Percentiles rank a stretch among this genome's conserved stretches.
These are phyloP conservation scores for Xestia sexstrigata DNA, from an alignment of 2,888 invertebrate species.

Conservation along the genomic window DNA sequence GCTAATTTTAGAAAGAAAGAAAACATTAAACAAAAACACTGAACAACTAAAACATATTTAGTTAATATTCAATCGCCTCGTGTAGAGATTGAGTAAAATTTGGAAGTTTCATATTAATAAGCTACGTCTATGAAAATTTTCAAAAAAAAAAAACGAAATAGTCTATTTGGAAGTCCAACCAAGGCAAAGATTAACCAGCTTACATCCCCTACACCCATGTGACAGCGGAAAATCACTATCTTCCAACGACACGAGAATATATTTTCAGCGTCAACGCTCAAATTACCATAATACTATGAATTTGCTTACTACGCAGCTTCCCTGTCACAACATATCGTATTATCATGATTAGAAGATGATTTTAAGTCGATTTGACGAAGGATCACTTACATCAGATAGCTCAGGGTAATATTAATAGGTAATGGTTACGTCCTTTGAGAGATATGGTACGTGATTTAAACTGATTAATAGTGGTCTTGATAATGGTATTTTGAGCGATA, in stretches of 20 bases:
- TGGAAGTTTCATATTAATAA: neutral
- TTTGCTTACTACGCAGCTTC: conserved; percentile 16
- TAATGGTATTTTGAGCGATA: conserved; percentile 22
- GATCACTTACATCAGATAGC: conserved; percentile 8
- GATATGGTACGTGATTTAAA: conserved; percentile 14
- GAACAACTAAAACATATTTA: neutral
- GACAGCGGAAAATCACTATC: neutral
- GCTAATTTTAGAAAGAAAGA: neutral
- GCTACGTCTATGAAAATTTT: too few relatives aligned
- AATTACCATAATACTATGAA: conserved; percentile 48
- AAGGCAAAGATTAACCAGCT: neutral
- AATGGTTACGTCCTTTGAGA: neutral
- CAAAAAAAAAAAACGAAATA: too few relatives aligned
- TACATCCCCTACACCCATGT: neutral
- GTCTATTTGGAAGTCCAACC: neutral
- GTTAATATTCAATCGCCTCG: neutral
- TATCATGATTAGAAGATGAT: neutral
- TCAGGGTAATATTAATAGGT: conserved; percentile 5
- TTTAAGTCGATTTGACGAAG: conserved; percentile 28
- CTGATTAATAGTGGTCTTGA: conserved; percentile 35
- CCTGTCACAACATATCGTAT: conserved; percentile 14
- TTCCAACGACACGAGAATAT: neutral
- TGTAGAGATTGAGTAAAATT: neutral
- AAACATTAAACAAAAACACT: neutral
- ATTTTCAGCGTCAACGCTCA: neutral